Base-by-base conservation (phyloP, 2,888 invertebrate species). In the Agrochola litura region DNA sequence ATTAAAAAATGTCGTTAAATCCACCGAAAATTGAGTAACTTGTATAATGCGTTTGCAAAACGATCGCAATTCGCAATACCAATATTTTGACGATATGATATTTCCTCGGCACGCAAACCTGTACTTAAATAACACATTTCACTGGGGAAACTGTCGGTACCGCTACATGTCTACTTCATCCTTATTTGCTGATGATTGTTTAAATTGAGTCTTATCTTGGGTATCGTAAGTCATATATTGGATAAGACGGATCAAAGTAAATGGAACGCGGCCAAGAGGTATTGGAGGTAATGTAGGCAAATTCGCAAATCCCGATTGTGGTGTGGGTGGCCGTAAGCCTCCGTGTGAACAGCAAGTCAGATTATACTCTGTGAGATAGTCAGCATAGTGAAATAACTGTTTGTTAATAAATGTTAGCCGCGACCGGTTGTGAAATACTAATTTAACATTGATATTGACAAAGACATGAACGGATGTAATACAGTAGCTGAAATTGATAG, bases 231-330 rank as follows among this genome's bases (percentile, higher is more conserved):
- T 82, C 73, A 79, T 82, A 88, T 80, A 74, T 79, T 82, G 54
- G 49, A 68, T 72, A 75, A 58, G 69, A 25, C 52, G 49, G n/a
- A 67, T 68, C 70, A 58, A 84, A 73, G 79, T 79, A 79, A 86
- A 81, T 85, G 81, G 82, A 83, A 80, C 71, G 81, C 61, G 78
- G 69, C 85, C 86, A 84, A 86, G 75, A 86, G 86, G 84, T 86
- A 89, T 86, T 84, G 71, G 72, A 86, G 88, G 86, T 91, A 91
- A 91, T 91, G 85, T 89, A 89, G 83, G 90, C 88, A 89, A 90
- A 92, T 92, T 91, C 88, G 83, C 89, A 91, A 92, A 93, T 90
- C 89, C 90, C 86, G 85, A 89, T 87, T 86, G 85, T 89, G 82
- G 89, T 86, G 90, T 91, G 91, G 91, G 92, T 91, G 90, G 90